phyloP scores from a whole-genome alignment of 2,113 vertebrate species.

The Phainopepla nitens region DNA sequence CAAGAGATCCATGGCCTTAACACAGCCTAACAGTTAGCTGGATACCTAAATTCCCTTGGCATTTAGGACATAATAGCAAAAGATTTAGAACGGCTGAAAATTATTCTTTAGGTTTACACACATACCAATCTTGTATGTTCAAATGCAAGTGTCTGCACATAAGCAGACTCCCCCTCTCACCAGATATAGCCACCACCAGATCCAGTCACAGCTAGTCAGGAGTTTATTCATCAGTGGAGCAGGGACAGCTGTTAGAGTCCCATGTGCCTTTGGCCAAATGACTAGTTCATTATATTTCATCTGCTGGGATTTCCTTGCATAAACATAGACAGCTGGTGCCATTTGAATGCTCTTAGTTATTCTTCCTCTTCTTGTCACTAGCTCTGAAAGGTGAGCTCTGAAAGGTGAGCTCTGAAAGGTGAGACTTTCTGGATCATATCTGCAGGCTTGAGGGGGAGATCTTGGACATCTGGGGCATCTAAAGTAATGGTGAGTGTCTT shows the following conservation, averaged over 20 bases:
- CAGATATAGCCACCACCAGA: neutral
- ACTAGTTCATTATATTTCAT: constrained; percentile 25
- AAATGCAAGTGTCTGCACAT: neutral
- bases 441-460: neutral
- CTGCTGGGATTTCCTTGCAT: constrained; percentile 7
- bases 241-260: neutral
- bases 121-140: neutral
- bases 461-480: neutral
- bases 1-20: neutral
- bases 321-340: constrained; percentile 33
- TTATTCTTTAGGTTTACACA: neutral
- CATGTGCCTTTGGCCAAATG: neutral
- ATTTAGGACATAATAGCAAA: neutral
- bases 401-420: neutral
- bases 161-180: neutral
- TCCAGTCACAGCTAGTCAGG: neutral
- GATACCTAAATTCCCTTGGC: neutral
- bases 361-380: neutral
- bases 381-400: neutral
- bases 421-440: neutral
- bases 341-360: neutral
- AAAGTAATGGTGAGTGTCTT: neutral
- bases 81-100: neutral
- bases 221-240: neutral
- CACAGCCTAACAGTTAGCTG: neutral